A percentile compares a stretch with the other conserved stretches of the same genome.
Evolutionary conservation across 2,797 vertebrate species (phyloP).

Genomic region (Pristis pectinata): DNA sequence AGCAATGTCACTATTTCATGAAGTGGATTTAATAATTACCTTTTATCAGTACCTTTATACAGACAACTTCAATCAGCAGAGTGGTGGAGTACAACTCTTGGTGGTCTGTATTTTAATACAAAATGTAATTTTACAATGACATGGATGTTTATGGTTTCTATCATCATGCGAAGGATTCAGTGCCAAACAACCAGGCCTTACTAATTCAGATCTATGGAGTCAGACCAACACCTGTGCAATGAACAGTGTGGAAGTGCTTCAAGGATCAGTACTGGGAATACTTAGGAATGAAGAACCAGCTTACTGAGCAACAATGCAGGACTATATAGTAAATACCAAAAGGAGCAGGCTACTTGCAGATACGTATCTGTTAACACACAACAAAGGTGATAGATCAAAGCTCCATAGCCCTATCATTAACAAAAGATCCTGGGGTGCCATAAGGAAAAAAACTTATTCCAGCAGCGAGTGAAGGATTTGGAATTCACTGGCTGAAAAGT

Average conservation of each 20-base stretch:
- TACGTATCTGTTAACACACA: background rate
- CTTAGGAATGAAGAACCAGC: background rate
- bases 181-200: background rate
- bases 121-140: background rate
- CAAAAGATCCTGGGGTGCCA: too few relatives aligned
- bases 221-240: background rate
- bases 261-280: background rate
- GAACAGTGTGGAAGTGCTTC: background rate
- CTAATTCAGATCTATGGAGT: background rate
- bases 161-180: background rate
- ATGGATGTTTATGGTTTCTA: background rate
- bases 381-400: background rate
- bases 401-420: background rate
- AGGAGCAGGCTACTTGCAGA: background rate
- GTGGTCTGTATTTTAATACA: conserved; percentile 29
- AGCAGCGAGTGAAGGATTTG: too few relatives aligned
- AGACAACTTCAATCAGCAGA: conserved; percentile 30
- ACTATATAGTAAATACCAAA: background rate
- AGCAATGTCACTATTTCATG: conserved; percentile 31
- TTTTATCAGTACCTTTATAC: conserved; percentile 22
- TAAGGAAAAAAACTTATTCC: too few relatives aligned
- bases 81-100: background rate
- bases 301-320: background rate
- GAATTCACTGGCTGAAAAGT: too few relatives aligned
- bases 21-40: conserved; percentile 25